phyloP scores from a whole-genome alignment of 2,797 vertebrate species.

The Octomys mimax region DNA sequence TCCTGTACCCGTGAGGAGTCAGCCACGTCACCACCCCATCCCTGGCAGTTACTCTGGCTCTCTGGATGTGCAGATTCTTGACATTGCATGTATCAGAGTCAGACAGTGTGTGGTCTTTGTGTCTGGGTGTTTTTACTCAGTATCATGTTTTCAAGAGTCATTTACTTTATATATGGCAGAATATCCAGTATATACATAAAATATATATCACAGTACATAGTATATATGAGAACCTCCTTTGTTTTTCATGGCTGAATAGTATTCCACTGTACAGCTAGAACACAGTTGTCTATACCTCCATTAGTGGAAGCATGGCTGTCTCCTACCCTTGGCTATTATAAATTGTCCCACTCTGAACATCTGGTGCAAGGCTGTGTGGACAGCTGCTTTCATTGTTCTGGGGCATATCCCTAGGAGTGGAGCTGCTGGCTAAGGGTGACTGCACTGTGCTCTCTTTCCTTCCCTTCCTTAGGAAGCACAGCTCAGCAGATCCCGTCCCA shows the following conservation, averaged over 20 bases:
- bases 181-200: neutral
- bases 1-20: rapidly evolving
- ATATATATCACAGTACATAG: no score
- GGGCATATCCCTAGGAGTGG: neutral
- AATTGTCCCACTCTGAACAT: rapidly evolving
- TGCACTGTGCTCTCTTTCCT: neutral
- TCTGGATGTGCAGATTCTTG: neutral
- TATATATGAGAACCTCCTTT: rapidly evolving
- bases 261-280: rapidly evolving
- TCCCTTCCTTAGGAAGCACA: neutral
- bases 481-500: neutral
- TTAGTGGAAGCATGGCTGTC: neutral
- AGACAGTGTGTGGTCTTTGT: neutral
- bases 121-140: neutral
- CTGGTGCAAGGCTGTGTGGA: neutral
- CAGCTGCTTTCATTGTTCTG: neutral
- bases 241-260: neutral
- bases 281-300: neutral
- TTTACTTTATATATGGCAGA: rapidly evolving
- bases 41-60: neutral
- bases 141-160: no score
- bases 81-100: neutral
- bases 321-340: rapidly evolving
- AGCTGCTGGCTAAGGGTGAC: neutral
- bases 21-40: neutral